These are phyloP conservation scores for Myripristis murdjan DNA, from an alignment of 2,797 vertebrate species.

Conservation along the genomic window DNA sequence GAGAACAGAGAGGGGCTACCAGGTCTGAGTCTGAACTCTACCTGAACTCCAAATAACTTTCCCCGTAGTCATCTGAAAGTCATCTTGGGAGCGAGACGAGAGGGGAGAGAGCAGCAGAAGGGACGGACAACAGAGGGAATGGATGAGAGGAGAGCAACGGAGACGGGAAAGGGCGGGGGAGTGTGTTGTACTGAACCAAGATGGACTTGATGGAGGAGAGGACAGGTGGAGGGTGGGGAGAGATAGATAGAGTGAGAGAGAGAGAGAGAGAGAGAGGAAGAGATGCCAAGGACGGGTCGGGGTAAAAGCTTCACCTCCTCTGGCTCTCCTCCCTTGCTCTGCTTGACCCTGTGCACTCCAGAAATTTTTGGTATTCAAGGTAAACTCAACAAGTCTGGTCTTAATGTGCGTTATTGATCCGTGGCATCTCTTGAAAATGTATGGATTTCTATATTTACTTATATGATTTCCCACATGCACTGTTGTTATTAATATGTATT, in stretches of 20 bases:
- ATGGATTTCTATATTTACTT: slow-evolving; percentile 36
- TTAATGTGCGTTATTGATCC: slow-evolving; percentile 19
- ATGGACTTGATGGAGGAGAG: slow-evolving; percentile 20
- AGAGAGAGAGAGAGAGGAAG: slow-evolving; percentile 11
- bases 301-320: slow-evolving; percentile 25
- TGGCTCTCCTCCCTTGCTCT: slow-evolving; percentile 6
- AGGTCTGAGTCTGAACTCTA: slow-evolving; percentile 74
- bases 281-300: slow-evolving; percentile 11
- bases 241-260: slow-evolving; percentile 7
- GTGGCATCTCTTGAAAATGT: slow-evolving; percentile 7
- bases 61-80: slow-evolving; percentile 69
- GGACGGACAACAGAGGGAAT: slow-evolving; percentile 57
- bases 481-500: slow-evolving; percentile 58
- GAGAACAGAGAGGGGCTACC: slow-evolving; percentile 56
- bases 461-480: slow-evolving; percentile 47
- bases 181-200: slow-evolving; percentile 55
- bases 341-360: slow-evolving; percentile 45
- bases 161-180: slow-evolving; percentile 53
- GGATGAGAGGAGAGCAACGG: slow-evolving; percentile 42
- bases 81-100: slow-evolving; percentile 34
- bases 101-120: neutral
- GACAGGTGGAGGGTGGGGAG: slow-evolving; percentile 22
- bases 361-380: slow-evolving; percentile 40
- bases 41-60: slow-evolving; percentile 77
- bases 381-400: slow-evolving; percentile 45